Evolutionary conservation across 2,888 invertebrate genomes (phyloP), one percentile per base, ranked within the genome.

Genomic region (Oxystoma pomonae): DNA sequence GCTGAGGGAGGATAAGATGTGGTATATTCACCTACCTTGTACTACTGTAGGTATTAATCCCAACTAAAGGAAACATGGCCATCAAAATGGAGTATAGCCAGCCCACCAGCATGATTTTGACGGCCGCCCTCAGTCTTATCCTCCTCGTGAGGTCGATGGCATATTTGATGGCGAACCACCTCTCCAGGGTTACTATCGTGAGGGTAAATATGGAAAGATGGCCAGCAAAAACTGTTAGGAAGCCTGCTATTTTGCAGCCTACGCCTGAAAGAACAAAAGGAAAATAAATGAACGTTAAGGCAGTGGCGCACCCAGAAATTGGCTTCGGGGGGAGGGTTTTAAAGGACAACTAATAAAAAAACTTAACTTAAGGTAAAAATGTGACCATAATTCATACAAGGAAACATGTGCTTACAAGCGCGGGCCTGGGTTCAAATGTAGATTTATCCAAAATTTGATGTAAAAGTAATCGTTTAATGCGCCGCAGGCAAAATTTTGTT

Each of bases 201-300:
- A 96, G 81, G 0, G 95, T 94, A 76, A 91, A 92, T 5, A 96
- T 91, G 18, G 94, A 94, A 56, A 96, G 81, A 75, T 95, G 93
- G 63, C 91, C 90, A 0, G 92, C 90, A 73, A 94, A 93, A 0
- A 94, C 91, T 0, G 94, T 94, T 59, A 96, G 81, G 76, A 95
- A 94, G 0, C 96, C 96, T 0, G 94, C 93, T 7, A 91, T 84
- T 75, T 91, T 87, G 78, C 95, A 96, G 0, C 95, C 94, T 55
- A 87, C 78, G 59, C 92, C 90, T 80, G 66, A 50, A 73, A 71
- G 9, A 52, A 20, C 56, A 55, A 20, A n/a, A n/a, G n/a, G n/a
- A n/a, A n/a, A n/a, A n/a, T n/a, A n/a, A n/a, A n/a, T n/a, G n/a
- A n/a, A n/a, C n/a, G n/a, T n/a, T n/a, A n/a, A n/a, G n/a, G n/a